Evolutionary conservation across 2,888 invertebrate genomes (phyloP).

Genomic region (Octonoba sinensis): DNA sequence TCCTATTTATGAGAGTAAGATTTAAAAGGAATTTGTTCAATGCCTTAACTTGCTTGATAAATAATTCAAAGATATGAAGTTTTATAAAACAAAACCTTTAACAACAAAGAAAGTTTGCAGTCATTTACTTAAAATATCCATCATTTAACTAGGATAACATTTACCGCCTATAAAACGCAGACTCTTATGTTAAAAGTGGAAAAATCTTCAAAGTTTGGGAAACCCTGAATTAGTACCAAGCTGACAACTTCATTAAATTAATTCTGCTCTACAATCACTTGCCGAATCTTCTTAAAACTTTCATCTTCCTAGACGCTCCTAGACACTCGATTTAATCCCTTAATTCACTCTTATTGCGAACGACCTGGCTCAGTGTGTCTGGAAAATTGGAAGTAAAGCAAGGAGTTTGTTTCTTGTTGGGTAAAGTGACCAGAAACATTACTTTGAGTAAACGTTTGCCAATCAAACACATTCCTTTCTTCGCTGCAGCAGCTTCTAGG

Average conservation of each 20-base stretch:
- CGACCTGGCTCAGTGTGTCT: slow-evolving; percentile 7
- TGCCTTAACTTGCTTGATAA: no score
- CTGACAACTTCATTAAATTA: slow-evolving; percentile 8
- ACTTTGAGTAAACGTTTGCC: slow-evolving; percentile 32
- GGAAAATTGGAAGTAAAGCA: slow-evolving; percentile 27
- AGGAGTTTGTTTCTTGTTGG: background rate
- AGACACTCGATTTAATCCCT: background rate
- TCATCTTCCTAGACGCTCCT: background rate
- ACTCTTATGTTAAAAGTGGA: no score
- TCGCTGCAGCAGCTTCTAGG: background rate
- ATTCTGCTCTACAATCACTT: background rate
- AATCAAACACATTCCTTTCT: slow-evolving; percentile 33
- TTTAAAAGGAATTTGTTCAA: no score
- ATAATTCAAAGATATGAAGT: no score
- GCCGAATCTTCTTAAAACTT: slow-evolving; percentile 4
- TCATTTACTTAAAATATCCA: no score
- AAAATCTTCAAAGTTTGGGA: no score
- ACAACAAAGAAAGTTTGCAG: no score
- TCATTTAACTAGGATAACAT: no score
- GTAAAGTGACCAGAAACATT: slow-evolving; percentile 25
- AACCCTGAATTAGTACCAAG: background rate
- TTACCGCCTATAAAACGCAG: no score
- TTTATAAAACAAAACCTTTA: no score
- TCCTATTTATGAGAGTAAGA: no score
- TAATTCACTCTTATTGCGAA: background rate